Percentiles rank a stretch among this genome's conserved stretches.
Evolutionary conservation across 2,113 vertebrate genomes (phyloP).

Genomic region (Helogale parvula): DNA sequence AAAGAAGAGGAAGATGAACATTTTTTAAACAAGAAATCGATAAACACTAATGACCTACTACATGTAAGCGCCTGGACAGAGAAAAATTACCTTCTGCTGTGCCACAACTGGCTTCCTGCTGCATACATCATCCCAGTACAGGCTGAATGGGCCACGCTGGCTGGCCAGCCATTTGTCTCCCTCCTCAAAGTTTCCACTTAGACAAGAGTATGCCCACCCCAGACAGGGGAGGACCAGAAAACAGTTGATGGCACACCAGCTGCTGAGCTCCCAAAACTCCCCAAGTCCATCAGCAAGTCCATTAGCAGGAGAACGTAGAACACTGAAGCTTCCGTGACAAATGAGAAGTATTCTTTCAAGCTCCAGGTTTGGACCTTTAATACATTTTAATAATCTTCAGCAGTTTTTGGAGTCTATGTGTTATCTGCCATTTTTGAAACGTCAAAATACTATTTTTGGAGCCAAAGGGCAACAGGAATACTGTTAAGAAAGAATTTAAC

Average conservation of each 20-base stretch:
- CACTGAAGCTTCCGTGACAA: neutral
- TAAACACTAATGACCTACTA: neutral
- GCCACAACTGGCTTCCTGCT: neutral
- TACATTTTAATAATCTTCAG: neutral
- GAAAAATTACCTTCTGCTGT: neutral
- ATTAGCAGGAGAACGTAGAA: neutral
- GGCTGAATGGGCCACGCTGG: neutral
- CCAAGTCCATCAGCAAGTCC: neutral
- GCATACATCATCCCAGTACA: neutral
- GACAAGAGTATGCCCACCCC: neutral
- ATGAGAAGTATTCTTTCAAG: neutral
- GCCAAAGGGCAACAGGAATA: neutral
- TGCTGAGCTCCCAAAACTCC: neutral
- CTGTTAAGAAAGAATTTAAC: neutral
- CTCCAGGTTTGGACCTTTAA: neutral
- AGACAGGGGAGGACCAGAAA: neutral
- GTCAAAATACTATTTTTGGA: constrained; percentile 26
- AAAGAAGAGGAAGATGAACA: neutral
- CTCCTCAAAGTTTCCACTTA: neutral
- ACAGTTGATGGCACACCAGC: neutral
- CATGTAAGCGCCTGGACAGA: neutral
- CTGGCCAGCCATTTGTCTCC: neutral
- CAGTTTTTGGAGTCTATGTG: neutral
- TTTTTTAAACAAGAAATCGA: neutral
- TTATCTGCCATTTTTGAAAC: neutral